Conservation (phyloP, 2,797 vertebrate genomes). For the Erithacus rubecula region DNA sequence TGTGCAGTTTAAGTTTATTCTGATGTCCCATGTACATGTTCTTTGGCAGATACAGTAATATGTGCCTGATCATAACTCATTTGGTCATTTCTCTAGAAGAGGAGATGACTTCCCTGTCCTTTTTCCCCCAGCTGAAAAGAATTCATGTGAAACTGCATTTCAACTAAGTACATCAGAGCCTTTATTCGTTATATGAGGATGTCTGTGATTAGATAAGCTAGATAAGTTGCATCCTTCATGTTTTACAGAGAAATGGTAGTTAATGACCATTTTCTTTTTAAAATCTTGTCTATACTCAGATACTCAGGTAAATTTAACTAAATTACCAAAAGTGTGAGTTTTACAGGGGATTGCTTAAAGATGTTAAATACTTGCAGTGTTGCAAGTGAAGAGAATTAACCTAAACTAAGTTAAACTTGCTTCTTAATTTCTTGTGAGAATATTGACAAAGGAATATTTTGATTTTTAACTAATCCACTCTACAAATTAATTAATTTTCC, state of each 20-base stretch:
- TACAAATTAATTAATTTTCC: slow-evolving; percentile 21
- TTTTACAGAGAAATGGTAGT: slow-evolving; percentile 11
- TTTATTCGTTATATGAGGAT: not conserved
- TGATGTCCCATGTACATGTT: not conserved
- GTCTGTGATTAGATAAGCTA: slow-evolving; percentile 1
- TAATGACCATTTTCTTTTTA: not conserved
- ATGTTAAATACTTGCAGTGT: not conserved
- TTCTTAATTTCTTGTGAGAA: slow-evolving; percentile 9
- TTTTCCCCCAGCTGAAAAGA: not conserved
- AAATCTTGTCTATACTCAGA: slow-evolving; percentile 9
- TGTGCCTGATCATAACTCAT: slow-evolving; percentile 1
- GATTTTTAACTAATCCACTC: slow-evolving; percentile 13
- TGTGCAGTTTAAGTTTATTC: slow-evolving; percentile 52
- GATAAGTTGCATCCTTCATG: not conserved
- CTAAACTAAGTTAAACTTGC: not conserved
- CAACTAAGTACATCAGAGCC: not conserved
- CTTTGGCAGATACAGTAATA: slow-evolving; percentile 12
- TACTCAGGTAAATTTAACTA: slow-evolving; percentile 56
- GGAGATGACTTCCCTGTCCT: not conserved
- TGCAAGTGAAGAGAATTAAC: slow-evolving; percentile 19
- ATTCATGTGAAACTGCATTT: not conserved
- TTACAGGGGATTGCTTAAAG: slow-evolving; percentile 25
- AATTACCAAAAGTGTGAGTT: slow-evolving; percentile 46
- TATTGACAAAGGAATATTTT: slow-evolving; percentile 16
- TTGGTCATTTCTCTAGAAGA: not conserved